Percentiles rank a stretch among this genome's conserved stretches.
Evolutionary conservation across 2,797 vertebrate genomes (phyloP).

Genomic region (Orestias chungarensis): DNA sequence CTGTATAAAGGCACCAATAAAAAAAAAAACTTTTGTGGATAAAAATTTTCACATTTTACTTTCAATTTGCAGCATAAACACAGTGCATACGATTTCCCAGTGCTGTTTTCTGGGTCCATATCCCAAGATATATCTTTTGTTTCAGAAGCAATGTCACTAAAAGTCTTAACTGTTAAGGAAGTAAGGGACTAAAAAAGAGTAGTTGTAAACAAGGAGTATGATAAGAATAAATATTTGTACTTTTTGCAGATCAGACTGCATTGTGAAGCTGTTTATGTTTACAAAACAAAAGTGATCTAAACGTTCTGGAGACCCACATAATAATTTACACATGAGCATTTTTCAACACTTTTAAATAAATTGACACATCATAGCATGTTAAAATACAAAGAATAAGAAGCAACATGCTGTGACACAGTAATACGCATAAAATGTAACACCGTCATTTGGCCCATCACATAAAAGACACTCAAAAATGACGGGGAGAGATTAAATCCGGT

Average conservation of each 20-base stretch:
- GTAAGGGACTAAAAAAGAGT: neutral
- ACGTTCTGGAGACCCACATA: neutral
- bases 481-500: neutral
- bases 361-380: too few relatives aligned
- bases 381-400: too few relatives aligned
- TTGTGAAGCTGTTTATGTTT: neutral
- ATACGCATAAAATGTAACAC: neutral
- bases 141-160: neutral
- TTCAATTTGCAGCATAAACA: neutral
- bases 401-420: neutral
- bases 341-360: neutral
- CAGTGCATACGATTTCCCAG: neutral
- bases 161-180: neutral
- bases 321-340: neutral
- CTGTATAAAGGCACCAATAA: neutral
- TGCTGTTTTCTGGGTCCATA: neutral
- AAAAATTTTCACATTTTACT: neutral
- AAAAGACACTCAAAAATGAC: neutral
- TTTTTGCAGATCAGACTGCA: neutral
- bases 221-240: neutral
- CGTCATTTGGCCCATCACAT: neutral
- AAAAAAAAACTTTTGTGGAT: neutral
- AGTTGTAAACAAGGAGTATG: neutral
- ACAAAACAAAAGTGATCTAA: neutral
- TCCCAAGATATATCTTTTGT: neutral